Evolutionary conservation across 2,888 invertebrate species (phyloP), one percentile per base, ranked within the genome.

Genomic region (Allygus modestus): DNA sequence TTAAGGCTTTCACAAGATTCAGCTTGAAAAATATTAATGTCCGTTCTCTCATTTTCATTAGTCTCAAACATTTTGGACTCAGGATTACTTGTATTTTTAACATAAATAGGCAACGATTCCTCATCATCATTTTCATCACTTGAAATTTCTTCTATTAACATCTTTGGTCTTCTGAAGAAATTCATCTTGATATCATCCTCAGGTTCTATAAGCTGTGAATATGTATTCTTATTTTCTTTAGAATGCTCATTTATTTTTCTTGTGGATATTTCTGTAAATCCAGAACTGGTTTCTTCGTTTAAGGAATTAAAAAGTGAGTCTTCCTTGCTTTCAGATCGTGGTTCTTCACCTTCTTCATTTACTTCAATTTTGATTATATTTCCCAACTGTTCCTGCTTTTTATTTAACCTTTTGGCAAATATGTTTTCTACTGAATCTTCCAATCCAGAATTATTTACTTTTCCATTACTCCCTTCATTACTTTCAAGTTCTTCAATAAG

Each of bases 121-220:
- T 65, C 65, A 71, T 41, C 20, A 71, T 71, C n/a, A 9, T 41
- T 37, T 28, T 37, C 71, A 71, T 71, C 71, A 41, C 41, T 41
- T 4, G 41, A 37, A 11, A 71, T 71, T 41, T 71, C 71, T 37
- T 71, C 71, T 37, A 71, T 71, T 28, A 71, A 41, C 28, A 31
- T 20, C 9, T 41, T 71, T 41, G 71, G 71, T 37, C 41, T 9
- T 71, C 37, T 71, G 23, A 41, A 71, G 23, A 71, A 20, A 20
- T 71, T 37, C 71, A 65, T 31, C 31, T 26, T 28, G 15, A 65
- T 31, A 28, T 54, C 20, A 54, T 1, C 5, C 4, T 54, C 54
- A 51, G 4, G 9, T 23, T 54, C 20, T 54, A 23, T 1, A 1
- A 54, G 23, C 54, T 23, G 7, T 54, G 20, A 23, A 20, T 31